Evolutionary conservation across 2,797 vertebrate genomes (phyloP).

Genomic region (Alcedo quadribrachys): DNA sequence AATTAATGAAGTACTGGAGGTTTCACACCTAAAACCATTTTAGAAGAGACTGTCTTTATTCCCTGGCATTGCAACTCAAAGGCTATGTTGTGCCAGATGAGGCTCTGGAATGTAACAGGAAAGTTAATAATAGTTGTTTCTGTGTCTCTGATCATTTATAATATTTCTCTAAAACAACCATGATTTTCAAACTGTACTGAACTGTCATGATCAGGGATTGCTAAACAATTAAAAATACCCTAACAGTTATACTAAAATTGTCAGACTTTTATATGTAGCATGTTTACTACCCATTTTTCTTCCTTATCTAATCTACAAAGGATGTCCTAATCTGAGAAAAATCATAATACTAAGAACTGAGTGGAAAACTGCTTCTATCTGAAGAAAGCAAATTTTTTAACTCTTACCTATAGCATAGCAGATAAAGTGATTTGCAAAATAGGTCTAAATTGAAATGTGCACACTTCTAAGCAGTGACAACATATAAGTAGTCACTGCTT

Average conservation of each 20-base stretch:
- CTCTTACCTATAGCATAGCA: not conserved
- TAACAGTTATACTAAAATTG: not conserved
- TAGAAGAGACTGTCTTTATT: not conserved
- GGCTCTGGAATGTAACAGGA: not conserved
- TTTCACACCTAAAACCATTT: not conserved
- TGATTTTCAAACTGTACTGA: not conserved
- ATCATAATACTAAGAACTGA: not conserved
- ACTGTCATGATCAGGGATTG: not conserved
- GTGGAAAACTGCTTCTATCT: rapidly evolving
- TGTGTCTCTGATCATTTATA: not conserved
- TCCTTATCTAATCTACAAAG: not conserved
- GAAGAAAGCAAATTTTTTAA: not conserved
- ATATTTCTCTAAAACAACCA: not conserved
- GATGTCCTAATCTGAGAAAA: not conserved
- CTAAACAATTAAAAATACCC: too few species aligned
- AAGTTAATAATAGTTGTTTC: not conserved
- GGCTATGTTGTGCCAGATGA: not conserved
- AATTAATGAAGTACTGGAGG: not conserved
- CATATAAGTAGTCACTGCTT: not conserved
- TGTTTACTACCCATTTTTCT: not conserved
- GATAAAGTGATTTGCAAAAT: not conserved
- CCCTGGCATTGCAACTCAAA: not conserved
- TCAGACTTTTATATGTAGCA: not conserved
- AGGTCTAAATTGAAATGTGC: not conserved
- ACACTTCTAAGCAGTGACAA: not conserved